Conservation (phyloP, 2,113 vertebrate species). For the Gopherus flavomarginatus region DNA sequence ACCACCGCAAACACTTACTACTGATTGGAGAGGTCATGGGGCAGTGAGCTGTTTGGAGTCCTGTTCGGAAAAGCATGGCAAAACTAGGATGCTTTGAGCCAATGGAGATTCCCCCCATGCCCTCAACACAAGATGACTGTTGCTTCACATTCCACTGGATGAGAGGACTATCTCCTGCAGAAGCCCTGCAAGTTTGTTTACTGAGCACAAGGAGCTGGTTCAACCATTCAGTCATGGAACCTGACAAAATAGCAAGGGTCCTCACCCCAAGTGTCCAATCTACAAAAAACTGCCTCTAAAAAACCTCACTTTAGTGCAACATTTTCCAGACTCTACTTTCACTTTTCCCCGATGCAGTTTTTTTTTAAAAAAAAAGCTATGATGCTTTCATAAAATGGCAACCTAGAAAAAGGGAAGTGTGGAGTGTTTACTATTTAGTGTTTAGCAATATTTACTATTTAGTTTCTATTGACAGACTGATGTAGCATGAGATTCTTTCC, state of each 20-base stretch:
- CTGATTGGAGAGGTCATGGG: not conserved
- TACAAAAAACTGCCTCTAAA: not conserved
- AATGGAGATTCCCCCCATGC: not conserved
- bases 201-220: not conserved
- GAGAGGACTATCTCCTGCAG: not conserved
- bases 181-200: not conserved
- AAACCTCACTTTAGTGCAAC: not conserved
- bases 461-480: not conserved
- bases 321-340: not conserved
- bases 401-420: not conserved
- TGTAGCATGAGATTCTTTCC: not conserved
- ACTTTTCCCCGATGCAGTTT: too few species aligned
- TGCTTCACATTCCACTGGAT: not conserved
- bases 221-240: not conserved
- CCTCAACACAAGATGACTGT: not conserved
- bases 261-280: not conserved
- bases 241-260: not conserved
- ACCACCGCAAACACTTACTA: not conserved
- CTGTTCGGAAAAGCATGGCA: not conserved
- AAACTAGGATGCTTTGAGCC: not conserved
- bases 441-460: not conserved
- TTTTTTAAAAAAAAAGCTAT: not conserved
- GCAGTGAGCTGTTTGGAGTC: not conserved
- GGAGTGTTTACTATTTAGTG: not conserved
- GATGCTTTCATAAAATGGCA: not conserved